A percentile compares a stretch with the other conserved stretches of the same genome.
phyloP scores from a whole-genome alignment of 2,797 vertebrate genomes.

The Poecilia velifera region DNA sequence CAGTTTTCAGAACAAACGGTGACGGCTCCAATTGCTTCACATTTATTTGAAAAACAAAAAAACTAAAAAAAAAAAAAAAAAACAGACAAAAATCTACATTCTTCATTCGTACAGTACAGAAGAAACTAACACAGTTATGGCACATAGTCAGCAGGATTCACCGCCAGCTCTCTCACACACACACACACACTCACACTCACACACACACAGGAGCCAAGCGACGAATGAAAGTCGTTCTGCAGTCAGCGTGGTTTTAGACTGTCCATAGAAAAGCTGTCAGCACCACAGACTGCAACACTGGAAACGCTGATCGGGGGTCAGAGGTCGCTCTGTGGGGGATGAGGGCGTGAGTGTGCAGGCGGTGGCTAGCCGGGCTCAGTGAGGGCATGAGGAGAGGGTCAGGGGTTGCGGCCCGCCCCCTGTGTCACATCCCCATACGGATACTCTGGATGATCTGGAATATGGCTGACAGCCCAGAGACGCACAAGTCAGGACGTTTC shows the following conservation, averaged over 20 bases:
- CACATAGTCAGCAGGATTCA: conserved; percentile 64
- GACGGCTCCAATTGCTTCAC: conserved; percentile 59
- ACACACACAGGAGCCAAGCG: conserved; percentile 39
- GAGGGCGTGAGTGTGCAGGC: conserved; percentile 22
- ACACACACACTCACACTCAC: conserved; percentile 39
- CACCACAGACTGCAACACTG: conserved; percentile 73
- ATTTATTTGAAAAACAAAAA: conserved; percentile 79
- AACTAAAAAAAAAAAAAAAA: conserved; percentile 35
- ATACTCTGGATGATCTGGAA: conserved; percentile 88
- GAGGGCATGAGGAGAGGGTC: conserved; percentile 44
- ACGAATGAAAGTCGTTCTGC: conserved; percentile 54
- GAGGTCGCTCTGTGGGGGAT: conserved; percentile 17
- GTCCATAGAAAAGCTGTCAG: conserved; percentile 78
- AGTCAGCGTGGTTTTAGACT: conserved; percentile 62
- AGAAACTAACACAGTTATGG: conserved; percentile 54
- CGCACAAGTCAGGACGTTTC: background rate
- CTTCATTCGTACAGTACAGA: conserved; percentile 50
- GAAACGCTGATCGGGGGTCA: conserved; percentile 68
- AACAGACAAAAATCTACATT: background rate
- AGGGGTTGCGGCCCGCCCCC: conserved; percentile 9
- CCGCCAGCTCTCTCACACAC: conserved; percentile 30
- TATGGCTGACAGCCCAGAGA: conserved; percentile 72
- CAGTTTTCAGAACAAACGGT: conserved; percentile 26
- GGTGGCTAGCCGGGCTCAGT: conserved; percentile 38
- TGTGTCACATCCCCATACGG: conserved; percentile 84